phyloP scores from a whole-genome alignment of 2,113 vertebrate genomes.

The Nerophis lumbriciformis region DNA sequence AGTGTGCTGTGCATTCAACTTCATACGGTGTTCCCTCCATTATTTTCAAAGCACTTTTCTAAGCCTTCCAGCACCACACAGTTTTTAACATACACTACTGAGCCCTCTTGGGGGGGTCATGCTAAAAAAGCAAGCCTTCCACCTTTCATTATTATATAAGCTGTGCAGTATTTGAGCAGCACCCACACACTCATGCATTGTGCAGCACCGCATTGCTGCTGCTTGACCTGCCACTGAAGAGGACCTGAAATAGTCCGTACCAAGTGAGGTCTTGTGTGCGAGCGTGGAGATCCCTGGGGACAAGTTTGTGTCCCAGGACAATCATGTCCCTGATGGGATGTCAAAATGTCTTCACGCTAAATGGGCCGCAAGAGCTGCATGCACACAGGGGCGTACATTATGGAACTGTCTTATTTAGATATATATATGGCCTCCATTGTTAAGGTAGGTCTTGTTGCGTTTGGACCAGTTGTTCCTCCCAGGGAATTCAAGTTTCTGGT shows the following conservation, averaged over 20 bases:
- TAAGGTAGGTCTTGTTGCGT: too few species aligned
- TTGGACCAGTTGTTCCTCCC: too few species aligned
- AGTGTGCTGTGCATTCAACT: too few species aligned
- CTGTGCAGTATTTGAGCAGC: constrained; percentile 33
- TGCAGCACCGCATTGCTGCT: constrained; percentile 18
- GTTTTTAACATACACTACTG: constrained; percentile 29
- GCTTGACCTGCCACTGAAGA: constrained; percentile 40
- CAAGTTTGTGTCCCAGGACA: constrained; percentile 49
- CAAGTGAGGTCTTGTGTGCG: constrained; percentile 2
- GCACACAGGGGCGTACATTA: background rate
- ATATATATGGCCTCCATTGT: too few species aligned
- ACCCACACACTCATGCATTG: constrained; percentile 41
- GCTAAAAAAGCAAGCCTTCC: constrained; percentile 23
- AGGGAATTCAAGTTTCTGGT: too few species aligned
- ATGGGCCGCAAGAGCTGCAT: constrained; percentile 44
- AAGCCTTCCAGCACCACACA: background rate
- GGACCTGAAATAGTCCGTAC: constrained; percentile 41
- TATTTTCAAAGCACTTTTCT: background rate
- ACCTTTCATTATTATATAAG: constrained; percentile 47
- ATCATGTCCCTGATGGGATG: constrained; percentile 42
- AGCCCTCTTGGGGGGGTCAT: constrained; percentile 18
- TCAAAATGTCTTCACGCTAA: constrained; percentile 40
- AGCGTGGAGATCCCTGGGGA: constrained; percentile 50
- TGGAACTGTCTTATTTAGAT: too few species aligned
- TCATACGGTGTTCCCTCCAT: too few species aligned